Base-by-base conservation (phyloP, 2,888 invertebrate genomes). In the Drosophila limbata region DNA sequence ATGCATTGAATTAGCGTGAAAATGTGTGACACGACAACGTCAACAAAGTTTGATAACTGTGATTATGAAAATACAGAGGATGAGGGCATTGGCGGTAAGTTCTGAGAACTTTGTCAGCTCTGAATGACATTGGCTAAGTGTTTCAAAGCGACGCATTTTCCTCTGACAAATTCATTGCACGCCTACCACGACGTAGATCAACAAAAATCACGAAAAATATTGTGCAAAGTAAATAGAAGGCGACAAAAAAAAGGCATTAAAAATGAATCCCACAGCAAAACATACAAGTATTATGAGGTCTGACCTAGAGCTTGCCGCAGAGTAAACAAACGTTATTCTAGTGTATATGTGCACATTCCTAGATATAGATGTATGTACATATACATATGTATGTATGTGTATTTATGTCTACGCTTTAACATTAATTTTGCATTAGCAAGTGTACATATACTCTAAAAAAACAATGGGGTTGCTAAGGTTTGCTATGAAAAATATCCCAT, bases 71-170 rank as follows among this genome's bases (percentile, higher is more conserved):
- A 67, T 37, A 62, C 52, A 17, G 81, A 84, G 44, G 90, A 90
- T 59, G 90, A 85, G 63, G 88, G 90, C 33, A 78, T 90, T 67
- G 90, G 90, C 63, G 85, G 85, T 85, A 45, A 62, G 53, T 53
- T 45, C 19, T 17, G 17, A 9, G 45, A 35, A 28, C 56, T 40
- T 35, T 19, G 61, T 10, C 33, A 35, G 37, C 28, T 37, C 10
- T 17, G 42, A n/a, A 19, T 13, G 40, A 45, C 51, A 51, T 61
- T 61, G 52, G 42, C 21, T 21, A 44, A 33, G 44, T 52, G 35
- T 35, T 52, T 42, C 19, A 8, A 19, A 19, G 33, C 81, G 51
- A n/a, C 88, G 82, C 60, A 66, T 57, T 87, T 80, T 67, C 35
- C 55, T 47, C 21, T 28, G 55, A 28, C 45, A 17, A 42, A 35